phyloP scores from a whole-genome alignment of 64 coral and sea anemone genomes.

The Actinia tenebrosa region DNA sequence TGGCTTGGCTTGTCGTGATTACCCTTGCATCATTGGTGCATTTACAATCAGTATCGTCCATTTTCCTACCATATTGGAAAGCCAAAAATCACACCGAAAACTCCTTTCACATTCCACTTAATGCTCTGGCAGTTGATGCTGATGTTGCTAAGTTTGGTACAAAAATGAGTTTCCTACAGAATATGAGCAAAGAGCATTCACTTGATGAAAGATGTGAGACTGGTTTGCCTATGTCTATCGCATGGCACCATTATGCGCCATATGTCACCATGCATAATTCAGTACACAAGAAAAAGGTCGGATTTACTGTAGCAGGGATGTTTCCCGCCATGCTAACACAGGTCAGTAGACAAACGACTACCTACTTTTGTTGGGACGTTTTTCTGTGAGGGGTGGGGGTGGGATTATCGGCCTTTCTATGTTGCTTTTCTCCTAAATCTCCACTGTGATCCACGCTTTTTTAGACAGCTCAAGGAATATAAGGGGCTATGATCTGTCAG shows the following conservation, averaged over 20 bases:
- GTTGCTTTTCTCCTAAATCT: too few relatives aligned
- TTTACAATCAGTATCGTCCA: background rate
- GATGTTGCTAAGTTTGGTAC: background rate
- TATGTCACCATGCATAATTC: conserved; percentile 50
- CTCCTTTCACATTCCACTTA: conserved; percentile 23
- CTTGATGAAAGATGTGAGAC: conserved; percentile 60
- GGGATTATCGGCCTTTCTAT: too few relatives aligned
- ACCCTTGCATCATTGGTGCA: background rate
- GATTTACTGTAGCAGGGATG: conserved; percentile 47
- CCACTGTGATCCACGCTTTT: too few relatives aligned
- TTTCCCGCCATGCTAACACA: conserved; percentile 45
- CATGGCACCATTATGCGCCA: conserved; percentile 63
- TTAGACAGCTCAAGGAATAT: too few relatives aligned
- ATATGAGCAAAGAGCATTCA: conserved; percentile 30
- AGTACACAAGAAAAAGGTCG: background rate
- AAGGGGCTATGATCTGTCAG: too few relatives aligned
- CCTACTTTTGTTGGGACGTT: too few relatives aligned
- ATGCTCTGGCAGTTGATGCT: background rate
- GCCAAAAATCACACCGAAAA: conserved; percentile 40
- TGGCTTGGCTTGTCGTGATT: background rate
- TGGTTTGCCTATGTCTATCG: conserved; percentile 72
- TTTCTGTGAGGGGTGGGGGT: too few relatives aligned
- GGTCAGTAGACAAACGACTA: background rate
- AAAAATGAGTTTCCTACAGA: background rate
- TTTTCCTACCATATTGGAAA: conserved; percentile 57